Evolutionary conservation across 2,113 vertebrate species (phyloP), one percentile per base, ranked within the genome.

Genomic region (Lycocorax pyrrhopterus): DNA sequence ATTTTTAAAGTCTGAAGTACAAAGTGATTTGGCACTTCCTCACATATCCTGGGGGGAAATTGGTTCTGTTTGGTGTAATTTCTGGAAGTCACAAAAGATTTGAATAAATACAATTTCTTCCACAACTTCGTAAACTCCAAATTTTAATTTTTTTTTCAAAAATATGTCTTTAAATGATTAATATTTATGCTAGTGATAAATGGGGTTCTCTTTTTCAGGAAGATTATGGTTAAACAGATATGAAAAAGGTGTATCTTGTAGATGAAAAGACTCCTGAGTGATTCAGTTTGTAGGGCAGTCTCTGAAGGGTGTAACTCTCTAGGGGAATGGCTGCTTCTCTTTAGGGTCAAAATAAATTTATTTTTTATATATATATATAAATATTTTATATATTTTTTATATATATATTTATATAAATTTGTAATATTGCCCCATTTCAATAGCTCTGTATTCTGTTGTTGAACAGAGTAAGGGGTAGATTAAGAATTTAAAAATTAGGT

Each of bases 11-110:
- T 87, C 91, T 60, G 60, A 72, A 90, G 77, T 89, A 80, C 84
- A 89, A 96, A 96, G 92, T 93, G 90, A 81, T 90, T 69, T 91
- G 82, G 69, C 94, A 95, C 90, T 92, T 97, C 84, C 67, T 89
- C 51, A 20, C 82, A 63, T 95, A 93, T 83, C 81, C 67, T 95
- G 84, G 71, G 83, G 83, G 87, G 16, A 75, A 84, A 64, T 46
- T 37, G 52, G 33, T 82, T 87, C 68, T 90, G 35, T 81, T 89
- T 30, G 44, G 67, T 86, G 77, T 26, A 29, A 56, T 92, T 94
- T 94, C 49, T 88, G 58, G 63, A 30, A 62, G 82, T 82, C 27
- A 5, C 21, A n/a, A 63, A 80, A 79, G 39, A 84, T 67, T 59
- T 58, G 27, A 89, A 72, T 72, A 84, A 80, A 59, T 56, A 46